Conservation (phyloP, 2,113 vertebrate species). For the Spilogale gracilis region DNA sequence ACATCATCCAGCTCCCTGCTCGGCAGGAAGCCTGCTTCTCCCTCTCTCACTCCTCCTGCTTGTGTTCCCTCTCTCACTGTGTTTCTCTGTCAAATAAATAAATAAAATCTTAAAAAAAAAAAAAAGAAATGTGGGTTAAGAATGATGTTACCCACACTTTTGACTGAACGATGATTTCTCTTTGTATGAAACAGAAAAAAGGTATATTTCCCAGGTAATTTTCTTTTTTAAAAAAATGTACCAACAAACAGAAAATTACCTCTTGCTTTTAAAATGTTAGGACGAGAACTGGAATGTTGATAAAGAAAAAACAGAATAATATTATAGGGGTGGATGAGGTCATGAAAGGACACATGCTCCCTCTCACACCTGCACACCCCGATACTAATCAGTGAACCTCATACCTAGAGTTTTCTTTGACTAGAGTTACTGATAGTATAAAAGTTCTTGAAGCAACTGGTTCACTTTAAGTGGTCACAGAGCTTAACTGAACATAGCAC, state of each 20-base stretch:
- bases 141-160: neutral
- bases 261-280: conserved; percentile 18
- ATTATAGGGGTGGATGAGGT: neutral
- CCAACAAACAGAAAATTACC: conserved; percentile 5
- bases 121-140: neutral
- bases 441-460: neutral
- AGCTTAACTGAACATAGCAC: neutral
- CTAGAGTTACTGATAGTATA: neutral
- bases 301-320: conserved; percentile 15
- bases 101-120: too few relatives aligned
- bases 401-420: neutral
- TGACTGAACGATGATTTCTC: neutral
- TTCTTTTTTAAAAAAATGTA: neutral
- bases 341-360: neutral
- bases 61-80: too few relatives aligned
- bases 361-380: neutral
- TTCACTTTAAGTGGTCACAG: neutral
- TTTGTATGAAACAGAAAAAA: neutral
- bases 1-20: too few relatives aligned
- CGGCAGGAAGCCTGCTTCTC: too few relatives aligned
- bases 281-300: neutral
- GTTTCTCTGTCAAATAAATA: too few relatives aligned
- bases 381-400: neutral
- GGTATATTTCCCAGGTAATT: neutral
- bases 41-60: too few relatives aligned